A percentile compares a stretch with the other conserved stretches of the same genome.
phyloP scores from a whole-genome alignment of 2,113 vertebrate genomes.

The Setophaga kirtlandii region DNA sequence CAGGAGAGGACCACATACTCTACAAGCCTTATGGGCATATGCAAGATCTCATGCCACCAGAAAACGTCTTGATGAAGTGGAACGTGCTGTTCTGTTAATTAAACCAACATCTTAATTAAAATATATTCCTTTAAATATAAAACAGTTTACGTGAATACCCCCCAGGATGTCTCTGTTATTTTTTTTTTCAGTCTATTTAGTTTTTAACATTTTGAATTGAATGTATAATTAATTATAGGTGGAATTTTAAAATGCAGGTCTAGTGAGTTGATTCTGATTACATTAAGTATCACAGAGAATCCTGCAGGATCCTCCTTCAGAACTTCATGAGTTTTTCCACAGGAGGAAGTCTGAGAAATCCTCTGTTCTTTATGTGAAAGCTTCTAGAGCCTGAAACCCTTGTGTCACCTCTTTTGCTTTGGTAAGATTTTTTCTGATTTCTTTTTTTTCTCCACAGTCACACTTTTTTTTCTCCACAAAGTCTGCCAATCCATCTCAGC shows the following conservation, averaged over 20 bases:
- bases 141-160: not conserved
- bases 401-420: not conserved
- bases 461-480: not conserved
- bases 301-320: not conserved
- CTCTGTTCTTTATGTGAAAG: not conserved
- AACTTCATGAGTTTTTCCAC: not conserved
- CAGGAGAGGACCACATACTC: constrained; percentile 70
- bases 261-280: not conserved
- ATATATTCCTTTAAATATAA: constrained; percentile 4
- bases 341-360: not conserved
- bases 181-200: not conserved
- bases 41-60: constrained; percentile 42
- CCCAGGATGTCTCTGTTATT: not conserved
- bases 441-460: not conserved
- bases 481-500: not conserved
- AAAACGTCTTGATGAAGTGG: constrained; percentile 60
- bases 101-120: constrained; percentile 40
- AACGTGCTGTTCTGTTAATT: constrained; percentile 26
- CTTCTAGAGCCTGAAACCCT: not conserved
- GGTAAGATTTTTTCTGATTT: not conserved
- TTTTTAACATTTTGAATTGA: not conserved
- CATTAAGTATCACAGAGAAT: not conserved
- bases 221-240: not conserved
- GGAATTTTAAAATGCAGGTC: not conserved
- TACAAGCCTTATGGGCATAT: constrained; percentile 57